These are phyloP conservation scores for Perca schrenkii DNA, from an alignment of 2,113 vertebrate genomes.

Conservation along the genomic window DNA sequence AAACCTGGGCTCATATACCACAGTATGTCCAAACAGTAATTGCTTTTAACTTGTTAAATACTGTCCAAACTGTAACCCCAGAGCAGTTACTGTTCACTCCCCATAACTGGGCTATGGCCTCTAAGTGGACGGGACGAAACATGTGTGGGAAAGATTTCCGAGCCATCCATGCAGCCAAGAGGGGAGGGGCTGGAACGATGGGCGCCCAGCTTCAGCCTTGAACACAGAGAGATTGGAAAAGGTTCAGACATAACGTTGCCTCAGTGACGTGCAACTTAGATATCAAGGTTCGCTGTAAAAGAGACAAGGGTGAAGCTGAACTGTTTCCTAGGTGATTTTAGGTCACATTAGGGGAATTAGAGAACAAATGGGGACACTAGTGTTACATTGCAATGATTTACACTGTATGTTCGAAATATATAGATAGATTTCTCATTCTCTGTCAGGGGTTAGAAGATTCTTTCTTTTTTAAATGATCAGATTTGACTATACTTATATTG, in stretches of 20 bases:
- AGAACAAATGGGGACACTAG: neutral
- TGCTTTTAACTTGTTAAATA: constrained; percentile 9
- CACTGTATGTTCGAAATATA: neutral
- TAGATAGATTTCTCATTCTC: neutral
- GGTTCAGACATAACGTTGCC: constrained; percentile 80
- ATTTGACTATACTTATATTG: neutral
- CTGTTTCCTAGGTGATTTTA: neutral
- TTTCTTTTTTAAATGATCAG: neutral
- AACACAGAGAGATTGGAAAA: constrained; percentile 67
- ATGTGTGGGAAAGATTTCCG: constrained; percentile 60
- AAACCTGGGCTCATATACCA: constrained; percentile 10
- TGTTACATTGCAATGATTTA: neutral
- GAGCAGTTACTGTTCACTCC: constrained; percentile 15
- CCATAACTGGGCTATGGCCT: neutral
- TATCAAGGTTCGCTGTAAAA: constrained; percentile 68
- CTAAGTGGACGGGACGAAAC: constrained; percentile 19
- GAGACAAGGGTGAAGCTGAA: constrained; percentile 56
- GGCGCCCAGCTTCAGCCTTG: constrained; percentile 58
- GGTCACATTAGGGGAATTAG: neutral
- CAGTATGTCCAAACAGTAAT: constrained; percentile 1
- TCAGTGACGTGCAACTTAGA: constrained; percentile 67
- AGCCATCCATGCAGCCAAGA: neutral
- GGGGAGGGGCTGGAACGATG: neutral
- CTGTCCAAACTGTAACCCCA: constrained; percentile 20
- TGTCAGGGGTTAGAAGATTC: neutral